Evolutionary conservation across 1,140 invertebrate species (phyloP).

Genomic region (Agrypnia vestita): DNA sequence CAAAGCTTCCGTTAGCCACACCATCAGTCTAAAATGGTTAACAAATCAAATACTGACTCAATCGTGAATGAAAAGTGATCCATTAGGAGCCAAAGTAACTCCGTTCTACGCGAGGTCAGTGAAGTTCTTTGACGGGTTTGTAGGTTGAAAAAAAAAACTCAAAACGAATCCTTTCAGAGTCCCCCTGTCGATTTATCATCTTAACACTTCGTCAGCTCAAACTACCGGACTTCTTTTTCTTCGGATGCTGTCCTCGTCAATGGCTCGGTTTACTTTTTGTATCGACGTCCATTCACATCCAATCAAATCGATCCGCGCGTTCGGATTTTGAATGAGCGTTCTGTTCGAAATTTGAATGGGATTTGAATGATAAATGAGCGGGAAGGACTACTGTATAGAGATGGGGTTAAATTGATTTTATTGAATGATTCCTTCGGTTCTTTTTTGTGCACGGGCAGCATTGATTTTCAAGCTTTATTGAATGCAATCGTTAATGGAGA

Average conservation of each 20-base stretch:
- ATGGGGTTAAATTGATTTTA: slow-evolving; percentile 22
- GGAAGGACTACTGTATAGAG: slow-evolving; percentile 30
- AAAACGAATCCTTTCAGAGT: slow-evolving; percentile 26
- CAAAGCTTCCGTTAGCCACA: too few species aligned
- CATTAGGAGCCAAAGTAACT: background rate
- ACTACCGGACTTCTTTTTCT: slow-evolving; percentile 50
- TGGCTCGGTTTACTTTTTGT: slow-evolving; percentile 44
- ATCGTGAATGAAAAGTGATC: background rate
- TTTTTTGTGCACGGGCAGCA: background rate
- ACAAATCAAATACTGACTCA: background rate
- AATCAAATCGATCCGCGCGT: slow-evolving; percentile 55
- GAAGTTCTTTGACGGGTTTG: slow-evolving; percentile 15
- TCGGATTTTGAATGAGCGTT: slow-evolving; percentile 47
- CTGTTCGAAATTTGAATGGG: slow-evolving; percentile 37
- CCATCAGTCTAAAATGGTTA: too few species aligned
- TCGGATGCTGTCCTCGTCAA: background rate
- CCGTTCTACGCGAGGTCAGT: background rate
- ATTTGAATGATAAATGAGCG: slow-evolving; percentile 48
- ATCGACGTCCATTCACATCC: slow-evolving; percentile 54
- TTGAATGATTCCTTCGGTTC: background rate
- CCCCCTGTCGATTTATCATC: slow-evolving; percentile 53
- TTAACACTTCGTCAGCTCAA: slow-evolving; percentile 58
- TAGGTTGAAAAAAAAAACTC: slow-evolving; percentile 35
- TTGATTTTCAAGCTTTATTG: background rate
- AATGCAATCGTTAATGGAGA: too few species aligned